phyloP scores from a whole-genome alignment of 2,113 vertebrate species.

The Melanotaenia duboulayi region DNA sequence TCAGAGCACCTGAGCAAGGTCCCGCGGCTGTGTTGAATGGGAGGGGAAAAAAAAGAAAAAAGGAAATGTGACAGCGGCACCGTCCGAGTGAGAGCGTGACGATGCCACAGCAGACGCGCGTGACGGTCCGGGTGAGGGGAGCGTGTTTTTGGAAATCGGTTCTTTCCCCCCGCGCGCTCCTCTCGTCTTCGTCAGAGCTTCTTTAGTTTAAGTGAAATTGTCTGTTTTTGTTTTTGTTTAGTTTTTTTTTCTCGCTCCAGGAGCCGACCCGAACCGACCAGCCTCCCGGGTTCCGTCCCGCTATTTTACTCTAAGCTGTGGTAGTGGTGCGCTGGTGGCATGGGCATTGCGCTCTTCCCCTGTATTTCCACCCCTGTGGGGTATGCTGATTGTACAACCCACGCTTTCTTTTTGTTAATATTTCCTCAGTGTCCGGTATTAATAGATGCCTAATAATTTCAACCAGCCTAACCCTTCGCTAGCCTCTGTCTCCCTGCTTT shows the following conservation, averaged over 20 bases:
- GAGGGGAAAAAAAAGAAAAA: no score
- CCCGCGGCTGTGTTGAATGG: slow-evolving; percentile 5
- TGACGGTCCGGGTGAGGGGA: slow-evolving; percentile 39
- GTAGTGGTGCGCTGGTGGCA: slow-evolving; percentile 82
- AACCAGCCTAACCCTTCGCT: slow-evolving; percentile 80
- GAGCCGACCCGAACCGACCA: slow-evolving; percentile 66
- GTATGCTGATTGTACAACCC: slow-evolving; percentile 74
- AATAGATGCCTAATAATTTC: slow-evolving; percentile 56
- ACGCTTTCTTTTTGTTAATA: slow-evolving; percentile 65
- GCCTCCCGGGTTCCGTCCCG: slow-evolving; percentile 86
- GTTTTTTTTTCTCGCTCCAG: slow-evolving; percentile 46
- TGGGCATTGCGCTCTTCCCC: slow-evolving; percentile 79
- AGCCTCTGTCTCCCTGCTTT: slow-evolving; percentile 93
- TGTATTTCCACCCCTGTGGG: slow-evolving; percentile 86
- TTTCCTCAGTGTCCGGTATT: slow-evolving; percentile 56
- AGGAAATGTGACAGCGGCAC: slow-evolving; percentile 59
- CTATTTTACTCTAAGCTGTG: slow-evolving; percentile 79
- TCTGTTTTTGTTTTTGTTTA: slow-evolving; percentile 33
- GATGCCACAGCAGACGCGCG: slow-evolving; percentile 18
- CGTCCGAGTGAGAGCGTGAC: slow-evolving; percentile 39
- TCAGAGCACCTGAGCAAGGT: slow-evolving; percentile 57
- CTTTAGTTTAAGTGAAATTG: slow-evolving; percentile 73
- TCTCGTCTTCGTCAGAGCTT: slow-evolving; percentile 43
- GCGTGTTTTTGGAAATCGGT: slow-evolving; percentile 1
- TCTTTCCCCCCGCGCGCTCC: slow-evolving; percentile 12